phyloP scores from a whole-genome alignment of 1,140 invertebrate species.

The Wiebesia pumilae region DNA sequence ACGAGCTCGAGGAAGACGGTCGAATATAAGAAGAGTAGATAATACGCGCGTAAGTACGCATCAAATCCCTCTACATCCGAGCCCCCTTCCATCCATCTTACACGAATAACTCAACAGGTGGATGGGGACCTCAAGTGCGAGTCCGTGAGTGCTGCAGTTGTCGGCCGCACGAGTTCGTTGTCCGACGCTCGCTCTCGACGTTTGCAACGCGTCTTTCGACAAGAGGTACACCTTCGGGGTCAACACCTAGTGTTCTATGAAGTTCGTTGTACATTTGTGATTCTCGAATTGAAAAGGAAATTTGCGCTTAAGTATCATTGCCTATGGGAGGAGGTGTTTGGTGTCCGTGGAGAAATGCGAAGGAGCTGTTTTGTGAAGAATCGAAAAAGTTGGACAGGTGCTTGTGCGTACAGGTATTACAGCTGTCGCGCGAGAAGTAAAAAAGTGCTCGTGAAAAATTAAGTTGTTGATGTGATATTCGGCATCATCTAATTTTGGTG shows the following conservation, averaged over 20 bases:
- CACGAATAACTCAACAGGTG: constrained; percentile 41
- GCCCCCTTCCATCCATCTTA: too few species aligned
- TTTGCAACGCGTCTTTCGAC: too few species aligned
- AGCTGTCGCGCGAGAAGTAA: neutral
- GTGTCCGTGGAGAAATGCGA: neutral
- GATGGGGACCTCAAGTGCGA: neutral
- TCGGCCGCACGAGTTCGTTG: constrained; percentile 41
- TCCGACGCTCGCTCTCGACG: neutral
- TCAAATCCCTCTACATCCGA: neutral
- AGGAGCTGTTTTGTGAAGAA: neutral
- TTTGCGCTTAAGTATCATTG: neutral
- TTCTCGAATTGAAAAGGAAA: neutral
- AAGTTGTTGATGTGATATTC: neutral
- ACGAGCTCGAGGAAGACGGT: neutral
- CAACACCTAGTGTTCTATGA: too few species aligned
- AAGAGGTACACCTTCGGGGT: too few species aligned
- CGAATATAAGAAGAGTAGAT: neutral
- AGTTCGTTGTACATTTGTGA: too few species aligned
- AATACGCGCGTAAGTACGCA: neutral
- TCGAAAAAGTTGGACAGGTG: neutral
- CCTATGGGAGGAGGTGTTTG: neutral
- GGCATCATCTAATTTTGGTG: neutral
- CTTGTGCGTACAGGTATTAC: neutral
- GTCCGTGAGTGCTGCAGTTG: constrained; percentile 18
- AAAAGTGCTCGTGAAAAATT: neutral